These are phyloP conservation scores for Musca vetustissima DNA, from an alignment of 1,140 invertebrate species.

Conservation along the genomic window DNA sequence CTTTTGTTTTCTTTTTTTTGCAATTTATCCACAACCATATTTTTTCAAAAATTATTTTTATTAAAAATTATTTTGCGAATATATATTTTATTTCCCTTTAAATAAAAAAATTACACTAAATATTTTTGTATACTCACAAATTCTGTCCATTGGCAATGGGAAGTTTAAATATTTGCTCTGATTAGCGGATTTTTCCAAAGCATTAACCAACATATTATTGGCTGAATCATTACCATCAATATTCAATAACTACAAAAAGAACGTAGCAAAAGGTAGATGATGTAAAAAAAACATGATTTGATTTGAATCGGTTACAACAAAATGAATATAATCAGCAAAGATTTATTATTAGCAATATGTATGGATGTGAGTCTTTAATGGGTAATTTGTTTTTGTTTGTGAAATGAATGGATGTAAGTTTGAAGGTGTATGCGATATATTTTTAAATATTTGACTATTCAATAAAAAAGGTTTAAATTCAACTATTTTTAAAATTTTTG, in stretches of 20 bases:
- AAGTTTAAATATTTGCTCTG: slow-evolving; percentile 64
- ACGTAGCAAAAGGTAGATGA: slow-evolving; percentile 30
- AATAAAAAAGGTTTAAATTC: too few species aligned
- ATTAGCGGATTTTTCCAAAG: slow-evolving; percentile 64
- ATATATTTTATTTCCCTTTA: neutral
- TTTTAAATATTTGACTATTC: too few species aligned
- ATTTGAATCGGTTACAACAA: neutral
- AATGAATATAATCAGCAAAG: neutral
- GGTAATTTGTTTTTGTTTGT: too few species aligned
- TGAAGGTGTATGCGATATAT: too few species aligned
- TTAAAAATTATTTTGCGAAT: neutral
- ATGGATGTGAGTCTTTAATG: neutral
- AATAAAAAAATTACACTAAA: neutral
- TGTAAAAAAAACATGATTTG: slow-evolving; percentile 13
- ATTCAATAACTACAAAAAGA: slow-evolving; percentile 49
- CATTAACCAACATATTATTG: slow-evolving; percentile 54
- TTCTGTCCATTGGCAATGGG: slow-evolving; percentile 47
- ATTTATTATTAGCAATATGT: neutral
- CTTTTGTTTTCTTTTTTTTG: slow-evolving; percentile 32
- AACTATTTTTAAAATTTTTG: too few species aligned
- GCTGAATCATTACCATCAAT: slow-evolving; percentile 52
- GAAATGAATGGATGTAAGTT: too few species aligned
- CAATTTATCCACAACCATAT: slow-evolving; percentile 50
- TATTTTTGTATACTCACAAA: slow-evolving; percentile 45
- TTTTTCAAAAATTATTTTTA: neutral